Conservation (phyloP, 1,140 invertebrate species). For the Formica exsecta region DNA sequence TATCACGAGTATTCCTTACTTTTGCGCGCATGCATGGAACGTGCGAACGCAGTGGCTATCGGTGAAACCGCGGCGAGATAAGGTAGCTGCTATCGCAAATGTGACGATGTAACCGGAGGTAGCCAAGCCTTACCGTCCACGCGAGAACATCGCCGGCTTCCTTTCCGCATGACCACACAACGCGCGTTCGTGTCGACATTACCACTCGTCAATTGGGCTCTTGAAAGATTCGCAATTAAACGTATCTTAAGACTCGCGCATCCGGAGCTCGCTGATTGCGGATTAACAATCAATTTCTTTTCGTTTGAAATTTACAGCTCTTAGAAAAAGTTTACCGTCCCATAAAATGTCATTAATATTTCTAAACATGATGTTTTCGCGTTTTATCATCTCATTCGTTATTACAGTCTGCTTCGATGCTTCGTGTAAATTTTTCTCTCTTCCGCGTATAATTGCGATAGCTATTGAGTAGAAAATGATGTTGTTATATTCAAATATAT, state of each 20-base stretch:
- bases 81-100: conserved; percentile 24
- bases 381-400: background rate
- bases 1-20: background rate
- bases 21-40: background rate
- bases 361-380: background rate
- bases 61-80: conserved; percentile 43
- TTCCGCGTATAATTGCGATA: background rate
- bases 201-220: background rate
- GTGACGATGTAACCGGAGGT: conserved; percentile 42
- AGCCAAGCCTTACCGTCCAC: conserved; percentile 5
- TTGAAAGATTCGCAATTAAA: conserved; percentile 38
- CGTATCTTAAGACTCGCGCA: background rate
- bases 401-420: background rate
- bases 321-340: background rate
- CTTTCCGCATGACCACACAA: conserved; percentile 46
- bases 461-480: background rate
- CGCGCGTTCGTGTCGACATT: background rate
- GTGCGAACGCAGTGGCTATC: conserved; percentile 3
- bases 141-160: conserved; percentile 29
- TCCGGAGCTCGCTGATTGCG: conserved; percentile 9
- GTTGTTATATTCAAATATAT: too few species aligned
- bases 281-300: conserved; percentile 32
- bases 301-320: background rate
- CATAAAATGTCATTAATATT: background rate
- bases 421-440: background rate